These are phyloP conservation scores for Corvus moneduloides DNA, from an alignment of 2,113 vertebrate species.

Conservation along the genomic window DNA sequence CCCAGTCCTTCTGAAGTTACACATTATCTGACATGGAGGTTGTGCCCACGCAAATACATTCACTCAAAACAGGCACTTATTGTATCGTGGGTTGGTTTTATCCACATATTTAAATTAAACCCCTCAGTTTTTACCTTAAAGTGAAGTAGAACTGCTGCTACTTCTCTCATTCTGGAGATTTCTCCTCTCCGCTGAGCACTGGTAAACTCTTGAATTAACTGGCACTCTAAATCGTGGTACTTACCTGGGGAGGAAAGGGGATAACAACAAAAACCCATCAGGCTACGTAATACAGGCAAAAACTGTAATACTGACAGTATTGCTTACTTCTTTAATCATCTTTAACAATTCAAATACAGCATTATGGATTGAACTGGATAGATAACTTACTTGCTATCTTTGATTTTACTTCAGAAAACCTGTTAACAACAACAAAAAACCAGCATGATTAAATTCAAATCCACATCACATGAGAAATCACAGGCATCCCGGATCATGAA, in stretches of 20 bases:
- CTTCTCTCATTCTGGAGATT: constrained; percentile 96
- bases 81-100: rapidly evolving
- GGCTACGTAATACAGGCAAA: neutral
- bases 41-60: neutral
- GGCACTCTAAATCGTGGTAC: constrained; percentile 98
- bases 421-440: constrained; percentile 69
- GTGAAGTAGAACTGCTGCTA: constrained; percentile 95
- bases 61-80: neutral
- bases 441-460: constrained; percentile 25
- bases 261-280: constrained; percentile 42
- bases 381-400: constrained; percentile 97
- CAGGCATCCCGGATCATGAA: neutral
- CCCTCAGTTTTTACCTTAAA: constrained; percentile 86
- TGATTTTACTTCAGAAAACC: constrained; percentile 98
- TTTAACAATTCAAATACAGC: constrained; percentile 21
- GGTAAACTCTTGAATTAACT: constrained; percentile 98
- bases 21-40: rapidly evolving
- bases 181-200: constrained; percentile 91
- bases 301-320: neutral
- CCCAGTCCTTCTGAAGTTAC: neutral
- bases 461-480: neutral
- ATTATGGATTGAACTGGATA: neutral
- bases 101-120: neutral
- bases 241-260: constrained; percentile 82
- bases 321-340: constrained; percentile 9